A percentile compares a stretch with the other conserved stretches of the same genome.
Evolutionary conservation across 2,113 vertebrate species (phyloP).

Genomic region (Perognathus longimembris): DNA sequence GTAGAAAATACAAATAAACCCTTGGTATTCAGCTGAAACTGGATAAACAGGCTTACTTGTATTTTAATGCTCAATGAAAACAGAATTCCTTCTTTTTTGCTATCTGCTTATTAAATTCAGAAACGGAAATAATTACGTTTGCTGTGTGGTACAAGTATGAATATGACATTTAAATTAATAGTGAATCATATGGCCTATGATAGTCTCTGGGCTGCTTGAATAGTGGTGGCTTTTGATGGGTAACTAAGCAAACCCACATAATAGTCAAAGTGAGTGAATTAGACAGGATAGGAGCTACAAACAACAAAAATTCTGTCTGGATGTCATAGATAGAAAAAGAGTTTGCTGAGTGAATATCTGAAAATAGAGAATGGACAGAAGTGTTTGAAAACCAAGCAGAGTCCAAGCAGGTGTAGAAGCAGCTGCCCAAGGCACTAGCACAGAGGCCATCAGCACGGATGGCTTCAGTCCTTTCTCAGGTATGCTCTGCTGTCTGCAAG

Average conservation of each 20-base stretch:
- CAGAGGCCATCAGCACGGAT: fast-evolving
- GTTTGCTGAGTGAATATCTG: neutral
- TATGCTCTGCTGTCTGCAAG: neutral
- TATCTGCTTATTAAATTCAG: conserved; percentile 50
- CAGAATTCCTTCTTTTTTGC: conserved; percentile 9
- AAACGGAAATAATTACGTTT: conserved; percentile 45
- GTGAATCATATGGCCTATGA: neutral
- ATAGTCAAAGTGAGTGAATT: neutral
- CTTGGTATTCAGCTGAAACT: conserved; percentile 5
- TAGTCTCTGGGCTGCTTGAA: neutral
- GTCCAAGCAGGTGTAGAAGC: neutral
- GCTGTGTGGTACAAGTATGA: neutral
- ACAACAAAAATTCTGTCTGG: neutral
- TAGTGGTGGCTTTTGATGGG: neutral
- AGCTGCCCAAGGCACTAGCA: neutral
- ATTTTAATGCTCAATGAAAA: conserved; percentile 38
- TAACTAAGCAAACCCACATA: neutral
- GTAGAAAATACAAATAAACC: conserved; percentile 44
- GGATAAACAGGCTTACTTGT: conserved; percentile 27
- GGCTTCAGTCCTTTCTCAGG: neutral
- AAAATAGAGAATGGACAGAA: neutral
- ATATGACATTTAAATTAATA: neutral
- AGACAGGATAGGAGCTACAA: neutral
- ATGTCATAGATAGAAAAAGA: neutral
- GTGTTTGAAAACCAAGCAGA: neutral